Conservation (phyloP, 64 coral and sea anemone species). For the Dendrophyllia cribrosa region DNA sequence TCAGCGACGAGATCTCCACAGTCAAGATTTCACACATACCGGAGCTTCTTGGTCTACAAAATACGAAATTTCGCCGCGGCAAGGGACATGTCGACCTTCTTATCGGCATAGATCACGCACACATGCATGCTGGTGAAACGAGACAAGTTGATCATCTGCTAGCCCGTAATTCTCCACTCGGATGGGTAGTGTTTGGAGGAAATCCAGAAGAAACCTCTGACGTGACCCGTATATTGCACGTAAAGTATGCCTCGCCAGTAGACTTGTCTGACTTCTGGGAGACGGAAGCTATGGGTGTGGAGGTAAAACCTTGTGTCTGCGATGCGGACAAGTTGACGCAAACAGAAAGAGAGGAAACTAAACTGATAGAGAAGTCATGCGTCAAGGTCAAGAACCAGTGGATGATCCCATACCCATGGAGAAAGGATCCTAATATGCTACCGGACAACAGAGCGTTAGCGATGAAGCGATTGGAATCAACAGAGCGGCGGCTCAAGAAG, state of each 20-base stretch:
- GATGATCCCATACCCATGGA: constrained; percentile 69
- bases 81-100: constrained; percentile 41
- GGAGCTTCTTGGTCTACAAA: constrained; percentile 43
- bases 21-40: not conserved
- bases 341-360: too few relatives aligned
- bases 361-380: too few relatives aligned
- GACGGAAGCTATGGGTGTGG: constrained; percentile 49
- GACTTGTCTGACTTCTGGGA: constrained; percentile 45
- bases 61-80: constrained; percentile 11
- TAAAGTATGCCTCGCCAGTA: not conserved
- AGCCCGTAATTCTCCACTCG: constrained; percentile 52
- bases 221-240: not conserved
- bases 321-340: too few relatives aligned
- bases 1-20: constrained; percentile 47
- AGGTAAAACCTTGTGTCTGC: too few relatives aligned
- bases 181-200: constrained; percentile 69
- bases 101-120: constrained; percentile 52
- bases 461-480: constrained; percentile 58
- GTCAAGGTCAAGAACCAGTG: constrained; percentile 46
- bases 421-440: constrained; percentile 48
- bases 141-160: constrained; percentile 46
- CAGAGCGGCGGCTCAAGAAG: constrained; percentile 30
- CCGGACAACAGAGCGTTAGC: constrained; percentile 49
- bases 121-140: constrained; percentile 44
- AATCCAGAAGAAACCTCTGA: not conserved